Percentiles rank a stretch among this genome's conserved stretches.
Conservation (phyloP, 2,797 vertebrate species). For the Anableps anableps region DNA sequence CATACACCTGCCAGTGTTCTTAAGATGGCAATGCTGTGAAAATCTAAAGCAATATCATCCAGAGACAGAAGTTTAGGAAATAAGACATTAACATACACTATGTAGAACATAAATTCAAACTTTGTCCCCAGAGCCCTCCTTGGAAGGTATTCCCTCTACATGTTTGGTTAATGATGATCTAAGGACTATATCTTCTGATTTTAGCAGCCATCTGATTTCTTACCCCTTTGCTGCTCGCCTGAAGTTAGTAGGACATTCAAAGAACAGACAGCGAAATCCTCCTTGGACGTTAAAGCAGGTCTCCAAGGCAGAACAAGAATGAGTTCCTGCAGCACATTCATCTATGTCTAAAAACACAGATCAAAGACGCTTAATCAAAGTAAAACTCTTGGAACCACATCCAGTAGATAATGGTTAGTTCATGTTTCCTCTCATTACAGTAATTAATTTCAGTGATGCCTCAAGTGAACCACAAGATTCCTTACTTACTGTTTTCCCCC, state of each 20-base stretch:
- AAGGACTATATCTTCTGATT: not conserved
- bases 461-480: not conserved
- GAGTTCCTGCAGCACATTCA: slow-evolving; percentile 88
- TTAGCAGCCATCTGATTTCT: slow-evolving; percentile 66
- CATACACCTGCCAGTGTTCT: not conserved
- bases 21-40: not conserved
- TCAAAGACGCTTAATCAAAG: not conserved
- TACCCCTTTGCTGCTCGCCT: slow-evolving; percentile 83
- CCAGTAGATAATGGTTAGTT: not conserved
- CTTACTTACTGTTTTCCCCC: not conserved
- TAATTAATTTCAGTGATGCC: not conserved
- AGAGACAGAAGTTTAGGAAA: not conserved
- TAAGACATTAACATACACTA: not conserved
- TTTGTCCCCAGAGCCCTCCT: not conserved
- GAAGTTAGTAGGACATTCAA: slow-evolving; percentile 88
- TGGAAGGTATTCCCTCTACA: no score
- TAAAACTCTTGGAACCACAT: not conserved
- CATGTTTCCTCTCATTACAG: not conserved
- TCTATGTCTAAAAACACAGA: slow-evolving; percentile 85
- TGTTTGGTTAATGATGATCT: not conserved
- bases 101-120: not conserved
- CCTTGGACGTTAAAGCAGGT: slow-evolving; percentile 93
- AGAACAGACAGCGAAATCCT: slow-evolving; percentile 87
- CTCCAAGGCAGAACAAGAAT: slow-evolving; percentile 86
- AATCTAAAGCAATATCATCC: not conserved